These are phyloP conservation scores for Conops quadrifasciatus DNA, from an alignment of 2,888 invertebrate genomes.

Conservation along the genomic window DNA sequence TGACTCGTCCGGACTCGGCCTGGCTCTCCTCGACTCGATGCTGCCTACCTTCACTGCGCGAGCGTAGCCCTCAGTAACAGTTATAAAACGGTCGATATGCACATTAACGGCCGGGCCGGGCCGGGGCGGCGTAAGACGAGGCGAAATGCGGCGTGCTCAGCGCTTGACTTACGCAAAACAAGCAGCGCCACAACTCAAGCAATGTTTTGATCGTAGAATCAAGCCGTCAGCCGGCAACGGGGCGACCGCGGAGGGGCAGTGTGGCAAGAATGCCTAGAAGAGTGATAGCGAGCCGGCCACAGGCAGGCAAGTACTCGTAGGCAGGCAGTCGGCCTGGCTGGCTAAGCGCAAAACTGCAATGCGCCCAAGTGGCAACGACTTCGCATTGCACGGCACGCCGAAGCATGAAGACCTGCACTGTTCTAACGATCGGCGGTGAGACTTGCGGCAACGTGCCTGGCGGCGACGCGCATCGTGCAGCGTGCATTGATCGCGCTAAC, in stretches of 20 bases:
- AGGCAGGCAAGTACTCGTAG: too few relatives aligned
- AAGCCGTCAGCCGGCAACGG: not conserved
- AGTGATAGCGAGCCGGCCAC: not conserved
- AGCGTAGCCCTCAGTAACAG: slow-evolving; percentile 57
- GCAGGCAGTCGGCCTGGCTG: too few relatives aligned
- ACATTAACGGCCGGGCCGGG: slow-evolving; percentile 9
- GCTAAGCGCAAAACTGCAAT: slow-evolving; percentile 37
- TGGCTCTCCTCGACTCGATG: slow-evolving; percentile 8
- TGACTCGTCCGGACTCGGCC: slow-evolving; percentile 3
- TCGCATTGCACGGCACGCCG: not conserved
- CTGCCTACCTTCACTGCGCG: slow-evolving; percentile 41
- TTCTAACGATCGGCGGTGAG: slow-evolving; percentile 19
- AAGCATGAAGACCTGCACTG: slow-evolving; percentile 12
- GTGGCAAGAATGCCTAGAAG: not conserved
- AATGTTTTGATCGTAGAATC: not conserved
- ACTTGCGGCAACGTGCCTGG: slow-evolving; percentile 28
- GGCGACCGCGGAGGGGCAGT: not conserved
- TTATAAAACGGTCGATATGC: slow-evolving; percentile 53
- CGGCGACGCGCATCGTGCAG: slow-evolving; percentile 36
- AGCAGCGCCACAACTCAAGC: slow-evolving; percentile 2
- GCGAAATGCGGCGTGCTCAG: too few relatives aligned
- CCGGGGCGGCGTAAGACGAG: not conserved
- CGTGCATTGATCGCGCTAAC: slow-evolving; percentile 51
- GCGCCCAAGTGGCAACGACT: slow-evolving; percentile 39
- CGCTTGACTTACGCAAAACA: slow-evolving; percentile 26